Conservation (phyloP, 2,888 invertebrate genomes). For the Callyntrura sp. region DNA sequence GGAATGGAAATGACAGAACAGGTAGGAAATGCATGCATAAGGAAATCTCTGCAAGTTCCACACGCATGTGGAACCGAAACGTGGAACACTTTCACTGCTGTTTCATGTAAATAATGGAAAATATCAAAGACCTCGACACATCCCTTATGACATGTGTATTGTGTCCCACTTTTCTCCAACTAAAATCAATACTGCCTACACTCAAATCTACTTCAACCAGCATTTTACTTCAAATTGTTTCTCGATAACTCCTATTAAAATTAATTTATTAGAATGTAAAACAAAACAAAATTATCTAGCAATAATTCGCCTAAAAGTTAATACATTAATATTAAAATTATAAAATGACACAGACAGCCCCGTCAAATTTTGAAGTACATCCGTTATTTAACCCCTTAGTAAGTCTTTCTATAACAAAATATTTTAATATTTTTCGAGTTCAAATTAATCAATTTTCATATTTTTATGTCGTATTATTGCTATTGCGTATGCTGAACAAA, state of each 20-base stretch:
- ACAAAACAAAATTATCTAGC: no score
- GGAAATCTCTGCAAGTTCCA: not conserved
- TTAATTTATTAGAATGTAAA: no score
- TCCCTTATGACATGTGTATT: not conserved
- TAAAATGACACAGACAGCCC: not conserved
- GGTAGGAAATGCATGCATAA: not conserved
- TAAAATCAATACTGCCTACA: no score
- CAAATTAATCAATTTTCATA: not conserved
- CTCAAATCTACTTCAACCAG: no score
- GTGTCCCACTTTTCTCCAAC: not conserved
- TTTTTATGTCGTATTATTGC: no score
- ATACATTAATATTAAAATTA: not conserved
- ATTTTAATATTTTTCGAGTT: no score
- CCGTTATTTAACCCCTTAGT: conserved; percentile 79
- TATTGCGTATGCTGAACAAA: not conserved
- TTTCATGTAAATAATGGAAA: not conserved
- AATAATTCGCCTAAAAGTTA: not conserved
- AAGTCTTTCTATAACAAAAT: conserved; percentile 38
- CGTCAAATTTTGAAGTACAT: conserved; percentile 63
- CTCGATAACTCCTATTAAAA: no score
- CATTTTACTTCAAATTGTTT: no score
- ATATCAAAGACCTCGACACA: no score
- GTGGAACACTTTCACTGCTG: not conserved
- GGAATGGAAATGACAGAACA: not conserved
- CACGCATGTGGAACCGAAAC: not conserved